A percentile compares a stretch with the other conserved stretches of the same genome.
Evolutionary conservation across 2,797 vertebrate genomes (phyloP).

Genomic region (Mus caroli): DNA sequence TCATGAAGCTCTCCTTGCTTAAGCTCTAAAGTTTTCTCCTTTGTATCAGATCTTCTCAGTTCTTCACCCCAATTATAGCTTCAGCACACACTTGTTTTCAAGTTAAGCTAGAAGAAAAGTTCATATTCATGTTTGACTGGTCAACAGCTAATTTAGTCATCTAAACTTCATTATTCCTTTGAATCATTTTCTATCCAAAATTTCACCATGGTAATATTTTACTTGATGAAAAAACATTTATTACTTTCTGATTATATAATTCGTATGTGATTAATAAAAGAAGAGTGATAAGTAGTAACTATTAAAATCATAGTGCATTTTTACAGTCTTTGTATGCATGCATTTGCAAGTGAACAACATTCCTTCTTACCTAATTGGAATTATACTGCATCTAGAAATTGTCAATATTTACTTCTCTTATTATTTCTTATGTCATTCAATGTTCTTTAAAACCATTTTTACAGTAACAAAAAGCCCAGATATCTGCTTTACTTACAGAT

Average conservation of each 20-base stretch:
- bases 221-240: slow-evolving; percentile 29
- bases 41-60: slow-evolving; percentile 1
- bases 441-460: slow-evolving; percentile 57
- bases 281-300: not conserved
- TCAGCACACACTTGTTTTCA: slow-evolving; percentile 25
- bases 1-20: not conserved
- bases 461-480: not conserved
- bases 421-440: slow-evolving; percentile 8
- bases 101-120: slow-evolving; percentile 6
- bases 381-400: slow-evolving; percentile 29
- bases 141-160: not conserved
- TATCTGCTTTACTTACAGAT: not conserved
- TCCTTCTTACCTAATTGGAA: slow-evolving; percentile 27
- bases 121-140: slow-evolving; percentile 17
- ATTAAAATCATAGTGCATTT: slow-evolving; percentile 24
- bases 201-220: slow-evolving; percentile 23
- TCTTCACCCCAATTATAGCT: not conserved
- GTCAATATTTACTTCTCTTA: slow-evolving; percentile 53
- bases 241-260: slow-evolving; percentile 20
- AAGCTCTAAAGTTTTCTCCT: slow-evolving; percentile 35
- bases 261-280: not conserved
- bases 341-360: slow-evolving; percentile 26
- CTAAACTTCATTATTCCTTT: slow-evolving; percentile 25
- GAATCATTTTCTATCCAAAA: slow-evolving; percentile 47
- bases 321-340: not conserved